Percentiles rank a stretch among this genome's conserved stretches.
Conservation (phyloP, 2,797 vertebrate species). For the Holocentrus rufus region DNA sequence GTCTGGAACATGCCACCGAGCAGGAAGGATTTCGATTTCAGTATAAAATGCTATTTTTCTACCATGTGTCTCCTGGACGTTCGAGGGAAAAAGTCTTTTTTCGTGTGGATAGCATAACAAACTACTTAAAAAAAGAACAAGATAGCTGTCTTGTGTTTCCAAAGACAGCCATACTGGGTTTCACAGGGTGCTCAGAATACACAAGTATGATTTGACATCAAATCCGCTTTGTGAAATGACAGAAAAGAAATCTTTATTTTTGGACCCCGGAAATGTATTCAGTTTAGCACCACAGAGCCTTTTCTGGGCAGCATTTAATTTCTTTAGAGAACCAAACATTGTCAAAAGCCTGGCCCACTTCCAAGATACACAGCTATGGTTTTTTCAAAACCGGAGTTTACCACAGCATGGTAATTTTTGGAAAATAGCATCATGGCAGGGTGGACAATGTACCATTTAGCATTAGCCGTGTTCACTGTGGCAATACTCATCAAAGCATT, state of each 20-base stretch:
- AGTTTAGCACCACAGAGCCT: too few species aligned
- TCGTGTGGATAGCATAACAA: constrained; percentile 21
- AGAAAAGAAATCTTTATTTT: constrained; percentile 13
- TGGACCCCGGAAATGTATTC: background rate
- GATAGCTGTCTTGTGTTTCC: constrained; percentile 25
- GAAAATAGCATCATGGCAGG: background rate
- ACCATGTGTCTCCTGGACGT: background rate
- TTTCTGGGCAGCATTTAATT: background rate
- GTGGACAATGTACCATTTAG: background rate
- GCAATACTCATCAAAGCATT: constrained; percentile 1
- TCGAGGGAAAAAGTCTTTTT: constrained; percentile 12
- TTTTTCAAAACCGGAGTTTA: background rate
- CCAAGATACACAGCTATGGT: background rate
- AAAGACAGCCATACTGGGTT: constrained; percentile 1
- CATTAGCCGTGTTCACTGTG: constrained; percentile 2
- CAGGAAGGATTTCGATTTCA: constrained; percentile 12
- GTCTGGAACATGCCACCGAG: constrained; percentile 12
- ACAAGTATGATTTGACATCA: constrained; percentile 5
- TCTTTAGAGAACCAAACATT: background rate
- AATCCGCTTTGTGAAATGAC: constrained; percentile 16
- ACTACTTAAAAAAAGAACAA: constrained; percentile 8
- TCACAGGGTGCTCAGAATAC: constrained; percentile 6
- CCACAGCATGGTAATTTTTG: background rate
- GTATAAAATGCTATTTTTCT: background rate
- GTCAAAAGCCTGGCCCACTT: background rate